Evolutionary conservation across 1,140 invertebrate species (phyloP).

Genomic region (Galendromus occidentalis): DNA sequence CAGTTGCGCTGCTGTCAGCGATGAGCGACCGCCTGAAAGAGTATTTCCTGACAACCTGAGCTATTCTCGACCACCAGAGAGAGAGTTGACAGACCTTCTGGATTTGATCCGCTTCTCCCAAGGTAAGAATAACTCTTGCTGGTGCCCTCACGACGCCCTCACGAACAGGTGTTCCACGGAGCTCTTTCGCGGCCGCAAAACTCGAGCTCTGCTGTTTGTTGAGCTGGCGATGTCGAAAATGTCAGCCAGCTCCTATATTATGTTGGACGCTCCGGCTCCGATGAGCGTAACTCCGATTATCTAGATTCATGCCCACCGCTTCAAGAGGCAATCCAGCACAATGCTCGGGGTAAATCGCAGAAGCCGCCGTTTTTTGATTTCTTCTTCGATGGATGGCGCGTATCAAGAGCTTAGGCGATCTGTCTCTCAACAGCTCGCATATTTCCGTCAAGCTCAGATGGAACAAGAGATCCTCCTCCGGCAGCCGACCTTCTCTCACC

Average conservation of each 20-base stretch:
- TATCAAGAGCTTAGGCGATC: slow-evolving; percentile 36
- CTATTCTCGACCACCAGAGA: too few species aligned
- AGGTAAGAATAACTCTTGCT: slow-evolving; percentile 41
- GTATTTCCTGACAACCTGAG: too few species aligned
- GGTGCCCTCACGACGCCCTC: slow-evolving; percentile 39
- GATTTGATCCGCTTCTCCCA: slow-evolving; percentile 19
- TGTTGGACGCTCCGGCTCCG: too few species aligned
- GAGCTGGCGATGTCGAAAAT: slow-evolving; percentile 28
- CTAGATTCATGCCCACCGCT: background rate
- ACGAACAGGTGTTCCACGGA: background rate
- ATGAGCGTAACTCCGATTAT: too few species aligned
- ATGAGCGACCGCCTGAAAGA: too few species aligned
- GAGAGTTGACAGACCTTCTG: background rate
- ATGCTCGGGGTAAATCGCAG: background rate
- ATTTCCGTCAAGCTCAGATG: slow-evolving; percentile 48
- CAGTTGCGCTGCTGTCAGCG: too few species aligned
- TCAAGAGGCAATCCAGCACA: background rate
- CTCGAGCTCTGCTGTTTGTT: slow-evolving; percentile 41
- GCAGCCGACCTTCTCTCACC: slow-evolving; percentile 39
- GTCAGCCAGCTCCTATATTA: background rate
- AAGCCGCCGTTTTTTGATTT: background rate
- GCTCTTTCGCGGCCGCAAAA: background rate
- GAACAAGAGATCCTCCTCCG: slow-evolving; percentile 42
- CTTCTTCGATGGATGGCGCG: slow-evolving; percentile 42
- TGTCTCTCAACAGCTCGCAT: slow-evolving; percentile 33